Evolutionary conservation across 2,888 invertebrate species (phyloP).

Genomic region (Polydrusus tereticollis): DNA sequence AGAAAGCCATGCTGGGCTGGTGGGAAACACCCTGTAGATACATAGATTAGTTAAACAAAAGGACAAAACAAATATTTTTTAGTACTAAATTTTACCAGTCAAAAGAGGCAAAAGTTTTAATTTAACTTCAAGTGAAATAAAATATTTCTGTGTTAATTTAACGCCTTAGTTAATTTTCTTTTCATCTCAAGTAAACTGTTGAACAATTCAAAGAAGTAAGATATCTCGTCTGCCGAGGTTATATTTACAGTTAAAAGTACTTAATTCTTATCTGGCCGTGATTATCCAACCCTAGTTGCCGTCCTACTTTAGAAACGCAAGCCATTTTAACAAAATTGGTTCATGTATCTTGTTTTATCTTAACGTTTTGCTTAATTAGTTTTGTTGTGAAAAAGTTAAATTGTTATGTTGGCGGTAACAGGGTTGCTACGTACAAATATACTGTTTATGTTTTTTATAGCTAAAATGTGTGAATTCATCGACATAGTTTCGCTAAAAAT

Average conservation of each 20-base stretch:
- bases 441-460: no score
- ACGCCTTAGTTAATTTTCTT: conserved; percentile 22
- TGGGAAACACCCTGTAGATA: no score
- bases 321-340: conserved; percentile 43
- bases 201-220: conserved; percentile 36
- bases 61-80: not conserved
- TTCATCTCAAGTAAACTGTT: conserved; percentile 33
- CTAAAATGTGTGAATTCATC: no score
- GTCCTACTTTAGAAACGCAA: conserved; percentile 43
- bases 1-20: no score
- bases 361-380: conserved; percentile 46
- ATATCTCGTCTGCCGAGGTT: conserved; percentile 36
- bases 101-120: not conserved
- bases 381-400: conserved; percentile 28
- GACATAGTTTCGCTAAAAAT: no score
- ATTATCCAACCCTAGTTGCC: conserved; percentile 38
- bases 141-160: conserved; percentile 23
- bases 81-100: not conserved
- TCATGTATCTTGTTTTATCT: conserved; percentile 47
- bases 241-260: conserved; percentile 29
- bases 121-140: conserved; percentile 9
- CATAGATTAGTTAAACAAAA: no score
- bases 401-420: conserved; percentile 28
- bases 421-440: not conserved
- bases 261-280: conserved; percentile 30